phyloP scores from a whole-genome alignment of 2,888 invertebrate genomes.

The Argynnis bischoffii region DNA sequence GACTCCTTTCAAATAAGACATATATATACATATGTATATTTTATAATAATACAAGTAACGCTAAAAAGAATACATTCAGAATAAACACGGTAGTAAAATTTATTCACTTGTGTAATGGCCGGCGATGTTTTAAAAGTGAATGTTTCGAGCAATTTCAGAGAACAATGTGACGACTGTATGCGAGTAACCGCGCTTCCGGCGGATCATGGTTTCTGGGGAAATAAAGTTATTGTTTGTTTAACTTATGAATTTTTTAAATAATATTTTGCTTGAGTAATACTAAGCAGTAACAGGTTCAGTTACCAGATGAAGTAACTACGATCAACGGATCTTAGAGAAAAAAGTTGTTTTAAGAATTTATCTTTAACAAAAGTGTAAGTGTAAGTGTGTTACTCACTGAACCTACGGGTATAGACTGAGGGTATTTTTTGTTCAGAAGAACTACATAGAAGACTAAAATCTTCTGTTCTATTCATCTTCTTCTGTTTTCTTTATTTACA shows the following conservation, averaged over 20 bases:
- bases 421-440: too few species aligned
- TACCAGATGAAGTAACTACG: neutral
- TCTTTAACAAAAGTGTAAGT: too few species aligned
- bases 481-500: too few species aligned
- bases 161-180: constrained; percentile 29
- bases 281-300: neutral
- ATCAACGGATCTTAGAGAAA: too few species aligned
- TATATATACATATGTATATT: too few species aligned
- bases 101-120: constrained; percentile 27
- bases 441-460: too few species aligned
- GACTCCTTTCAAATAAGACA: too few species aligned
- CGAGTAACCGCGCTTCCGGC: constrained; percentile 28
- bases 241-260: neutral
- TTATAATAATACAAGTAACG: neutral
- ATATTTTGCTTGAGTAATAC: neutral
- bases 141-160: constrained; percentile 28
- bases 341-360: too few species aligned
- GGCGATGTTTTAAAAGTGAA: constrained; percentile 26
- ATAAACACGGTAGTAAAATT: constrained; percentile 22
- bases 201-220: neutral
- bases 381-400: too few species aligned
- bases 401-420: too few species aligned
- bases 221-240: neutral
- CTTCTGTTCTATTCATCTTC: too few species aligned
- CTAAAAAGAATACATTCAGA: constrained; percentile 3